Base-by-base conservation (phyloP, 2,797 vertebrate genomes). In the Paguma larvata region DNA sequence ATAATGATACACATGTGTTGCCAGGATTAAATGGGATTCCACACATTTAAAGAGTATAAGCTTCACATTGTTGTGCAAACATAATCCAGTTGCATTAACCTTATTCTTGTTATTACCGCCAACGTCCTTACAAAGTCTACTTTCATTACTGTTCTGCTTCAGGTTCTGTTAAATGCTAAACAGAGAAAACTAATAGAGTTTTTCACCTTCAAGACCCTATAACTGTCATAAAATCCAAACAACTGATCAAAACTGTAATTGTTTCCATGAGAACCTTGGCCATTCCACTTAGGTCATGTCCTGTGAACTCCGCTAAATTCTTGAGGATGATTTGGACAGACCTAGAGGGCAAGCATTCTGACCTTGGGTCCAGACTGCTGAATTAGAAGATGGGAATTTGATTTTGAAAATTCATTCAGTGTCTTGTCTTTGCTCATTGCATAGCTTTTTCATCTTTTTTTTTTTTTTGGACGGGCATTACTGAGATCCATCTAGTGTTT, bases 241-340 rank as follows among this genome's bases (percentile, higher is more conserved):
- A 85, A 32, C 67, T 93, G 44, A 93, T 72, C 46, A 93, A 75
- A 96, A 53, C 70, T 46, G 3, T 46, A 65, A 53, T 34, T 79
- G 30, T 94, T 85, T 80, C 77, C 67, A 21, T 41, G 77, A 83
- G 41, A 79, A 56, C 32, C 21, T 88, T 88, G 53, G 85, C 34
- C 62, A 62, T 2, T 56, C 5, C 6, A 16, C 0, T 38, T 94
- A 19, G 18, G 53, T 89, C 70, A 70, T 65, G 30, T 38, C 16
- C n/a, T 32, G 8, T 87, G 62, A 15, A 70, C 59, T 94, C 77
- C 44, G 19, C 34, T 94, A 72, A 92, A 88, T 94, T 95, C 56
- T 84, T 68, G 59, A 46, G 86, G 48, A 18, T 56, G 56, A 77
- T 68, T 86, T 77, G 41, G 62, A 27, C 6, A 68, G 27, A 72